Percentiles rank a stretch among this genome's conserved stretches.
These are phyloP conservation scores for Aphelocoma californica DNA, from an alignment of 2,797 vertebrate genomes.

Conservation along the genomic window DNA sequence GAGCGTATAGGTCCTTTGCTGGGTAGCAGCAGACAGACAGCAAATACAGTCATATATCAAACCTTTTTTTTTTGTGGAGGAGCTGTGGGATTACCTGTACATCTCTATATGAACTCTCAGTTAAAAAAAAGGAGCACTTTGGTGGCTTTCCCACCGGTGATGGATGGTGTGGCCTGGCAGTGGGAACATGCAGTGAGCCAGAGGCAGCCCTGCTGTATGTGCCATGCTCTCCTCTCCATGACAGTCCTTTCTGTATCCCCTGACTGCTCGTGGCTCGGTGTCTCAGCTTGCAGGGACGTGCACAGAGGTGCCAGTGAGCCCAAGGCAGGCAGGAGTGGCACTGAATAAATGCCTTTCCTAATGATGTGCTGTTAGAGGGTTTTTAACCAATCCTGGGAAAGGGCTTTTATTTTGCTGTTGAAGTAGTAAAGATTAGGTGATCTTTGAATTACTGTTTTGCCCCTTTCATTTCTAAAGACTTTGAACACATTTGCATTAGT, in stretches of 20 bases:
- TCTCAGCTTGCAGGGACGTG: background rate
- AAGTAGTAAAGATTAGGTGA: background rate
- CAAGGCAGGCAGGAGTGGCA: fast-evolving
- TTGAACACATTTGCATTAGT: background rate
- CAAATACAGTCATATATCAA: background rate
- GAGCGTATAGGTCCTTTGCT: background rate
- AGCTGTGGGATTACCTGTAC: background rate
- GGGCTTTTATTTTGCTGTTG: background rate
- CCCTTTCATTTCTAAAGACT: background rate
- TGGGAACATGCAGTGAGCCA: background rate
- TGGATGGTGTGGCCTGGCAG: fast-evolving
- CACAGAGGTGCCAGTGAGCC: background rate
- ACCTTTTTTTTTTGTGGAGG: background rate
- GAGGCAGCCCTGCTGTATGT: background rate
- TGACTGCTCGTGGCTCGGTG: background rate
- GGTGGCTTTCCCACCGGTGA: background rate
- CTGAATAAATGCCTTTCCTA: background rate
- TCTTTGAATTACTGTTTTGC: background rate
- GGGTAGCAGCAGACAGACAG: background rate
- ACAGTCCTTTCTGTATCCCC: background rate
- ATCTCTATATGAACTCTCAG: background rate
- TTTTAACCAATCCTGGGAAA: background rate
- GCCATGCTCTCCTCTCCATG: fast-evolving
- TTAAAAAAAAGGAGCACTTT: background rate
- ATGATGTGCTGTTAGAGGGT: background rate